These are phyloP conservation scores for Acropora tenuis DNA, from an alignment of 64 coral and sea anemone species.

Conservation along the genomic window DNA sequence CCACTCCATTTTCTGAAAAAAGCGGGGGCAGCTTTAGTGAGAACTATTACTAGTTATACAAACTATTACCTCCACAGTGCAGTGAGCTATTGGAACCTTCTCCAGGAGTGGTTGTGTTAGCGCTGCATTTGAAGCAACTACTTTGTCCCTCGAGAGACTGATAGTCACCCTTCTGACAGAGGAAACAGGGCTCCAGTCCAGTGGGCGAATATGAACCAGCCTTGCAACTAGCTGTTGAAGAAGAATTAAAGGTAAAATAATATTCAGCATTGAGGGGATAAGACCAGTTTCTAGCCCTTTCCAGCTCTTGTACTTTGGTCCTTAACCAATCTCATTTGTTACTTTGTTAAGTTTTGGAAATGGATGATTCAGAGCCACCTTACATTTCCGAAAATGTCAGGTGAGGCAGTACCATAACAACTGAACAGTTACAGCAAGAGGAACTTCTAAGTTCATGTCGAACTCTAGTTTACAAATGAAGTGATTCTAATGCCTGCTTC, in stretches of 20 bases:
- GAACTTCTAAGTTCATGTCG: neutral
- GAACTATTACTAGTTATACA: too few species aligned
- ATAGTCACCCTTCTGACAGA: conserved; percentile 54
- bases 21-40: too few species aligned
- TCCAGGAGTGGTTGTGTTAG: conserved; percentile 10
- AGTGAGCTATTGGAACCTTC: conserved; percentile 32
- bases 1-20: too few species aligned
- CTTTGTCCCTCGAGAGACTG: neutral
- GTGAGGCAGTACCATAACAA: neutral
- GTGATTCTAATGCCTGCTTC: neutral
- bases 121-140: conserved; percentile 11
- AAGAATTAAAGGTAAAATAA: neutral
- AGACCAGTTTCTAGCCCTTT: neutral
- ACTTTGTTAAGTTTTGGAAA: neutral
- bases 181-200: conserved; percentile 58
- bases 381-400: neutral
- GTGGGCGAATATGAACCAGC: conserved; percentile 63
- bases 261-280: neutral
- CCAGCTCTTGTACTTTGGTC: neutral
- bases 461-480: neutral
- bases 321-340: neutral
- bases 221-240: conserved; percentile 40
- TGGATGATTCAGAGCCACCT: neutral
- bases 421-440: neutral
- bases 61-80: conserved; percentile 39